Base-by-base conservation (phyloP, 2,888 invertebrate genomes). In the Sthenelais limicola region DNA sequence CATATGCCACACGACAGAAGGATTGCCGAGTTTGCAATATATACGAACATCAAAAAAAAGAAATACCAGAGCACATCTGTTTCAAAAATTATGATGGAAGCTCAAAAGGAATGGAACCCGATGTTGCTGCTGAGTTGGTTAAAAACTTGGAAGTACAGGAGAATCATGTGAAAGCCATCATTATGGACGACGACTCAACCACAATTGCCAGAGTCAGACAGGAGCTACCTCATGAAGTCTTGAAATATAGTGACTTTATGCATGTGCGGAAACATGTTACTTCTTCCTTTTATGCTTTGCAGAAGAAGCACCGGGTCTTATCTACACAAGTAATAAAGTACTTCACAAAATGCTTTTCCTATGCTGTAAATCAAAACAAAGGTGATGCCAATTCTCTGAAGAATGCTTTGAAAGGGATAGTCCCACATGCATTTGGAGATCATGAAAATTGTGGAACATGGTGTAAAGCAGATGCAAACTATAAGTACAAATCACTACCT, bases 301-400 rank as follows among this genome's bases (percentile, higher is more conserved):
- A 67, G 26, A 67, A 47, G 12, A 47, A 47, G 9, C 54, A 54
- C 3, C 9, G 7, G 30, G 30, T 9, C 4, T 30, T 67, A 7
- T 26, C 43, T 4, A 12, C 32, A 47, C 47, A 47, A 5, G 47
- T 47, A 1, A 67, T 67, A 9, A 12, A 26, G 26, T 47, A 67
- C 26, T 43, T 67, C 7, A 3, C 15, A 18, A 67, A n/a, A 47
- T 28, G 32, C 35, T 26, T 47, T 26, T 18, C 32, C 15, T 67
- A 47, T 67, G 67, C 67, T 12, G 7, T 67, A 4, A 67, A 67
- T 47, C 67, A 67, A 47, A 67, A 67, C 47, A 67, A 67, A 67
- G 67, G 47, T 18, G 67, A 67, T 47, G n/a, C 33, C 7, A 9
- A 15, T 24, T 21, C 9, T 26, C 5, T 67, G 24, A 47, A 33